Base-by-base conservation (phyloP, 1,140 invertebrate species). In the Diorhabda sublineata region DNA sequence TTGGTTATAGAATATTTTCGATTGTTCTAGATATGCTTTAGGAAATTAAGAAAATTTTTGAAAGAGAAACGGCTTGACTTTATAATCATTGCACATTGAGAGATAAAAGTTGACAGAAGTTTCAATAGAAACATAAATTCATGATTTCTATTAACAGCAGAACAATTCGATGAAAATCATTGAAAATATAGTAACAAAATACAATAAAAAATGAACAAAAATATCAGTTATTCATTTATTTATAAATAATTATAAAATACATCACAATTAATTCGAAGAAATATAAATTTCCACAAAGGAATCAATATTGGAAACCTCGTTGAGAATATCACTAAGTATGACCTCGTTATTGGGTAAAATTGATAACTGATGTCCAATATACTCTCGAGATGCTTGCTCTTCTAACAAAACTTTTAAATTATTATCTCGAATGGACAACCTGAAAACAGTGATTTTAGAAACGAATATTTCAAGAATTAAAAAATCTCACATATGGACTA, bases 401-500 rank as follows among this genome's bases (percentile, higher is more conserved):
- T 76, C 69, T 11, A 77, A 56, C 59, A 71, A 7, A 6, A 63
- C 69, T 45, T 67, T 65, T n/a, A 77, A 61, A 47, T 61, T 60
- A 3, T 60, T 26, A 60, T 77, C 73, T 67, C 66, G 71, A 45
- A 77, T 43, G 3, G 70, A 59, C 56, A 77, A 67, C 43, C 76
- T 77, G 59, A 26, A 75, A 76, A 64, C 58, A 64, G 6, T 6
- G 47, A 47, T 6, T 45, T 9, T 47, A 42, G n/a, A 45, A 45
- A 61, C 44, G 26, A 43, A 60, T 11, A 41, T 64, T 41, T 26
- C 8, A n/a, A 45, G 8, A 3, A 3, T 42, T 42, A 6, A 61
- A 3, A 61, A 61, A 52, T 71, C 72, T 73, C 75, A 79, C 71
- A 87, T 79, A 71, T 84, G 82, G 57, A 86, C 80, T 70, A 87